A percentile compares a stretch with the other conserved stretches of the same genome.
Evolutionary conservation across 2,797 vertebrate species (phyloP).

Genomic region (Sparus aurata): DNA sequence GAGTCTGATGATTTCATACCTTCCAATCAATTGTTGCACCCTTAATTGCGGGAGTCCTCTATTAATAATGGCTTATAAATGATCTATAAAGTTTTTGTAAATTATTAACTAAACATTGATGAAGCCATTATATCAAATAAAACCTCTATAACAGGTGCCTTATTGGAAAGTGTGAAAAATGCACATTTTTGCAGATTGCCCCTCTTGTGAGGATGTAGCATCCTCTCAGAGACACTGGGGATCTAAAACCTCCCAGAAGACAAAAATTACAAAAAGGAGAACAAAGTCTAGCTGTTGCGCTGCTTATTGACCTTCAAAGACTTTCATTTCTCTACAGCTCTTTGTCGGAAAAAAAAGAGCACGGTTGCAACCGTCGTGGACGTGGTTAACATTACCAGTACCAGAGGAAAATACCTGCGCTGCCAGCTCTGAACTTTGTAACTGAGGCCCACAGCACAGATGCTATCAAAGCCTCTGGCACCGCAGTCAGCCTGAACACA

Average conservation of each 20-base stretch:
- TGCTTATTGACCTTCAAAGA: slow-evolving; percentile 2
- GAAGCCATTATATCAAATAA: not conserved
- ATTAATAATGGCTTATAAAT: not conserved
- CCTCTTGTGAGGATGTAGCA: not conserved
- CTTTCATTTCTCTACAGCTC: not conserved
- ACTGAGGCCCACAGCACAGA: slow-evolving; percentile 57
- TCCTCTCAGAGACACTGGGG: not conserved
- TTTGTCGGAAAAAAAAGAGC: not conserved
- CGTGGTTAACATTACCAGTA: slow-evolving; percentile 25
- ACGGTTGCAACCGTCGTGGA: slow-evolving; percentile 11
- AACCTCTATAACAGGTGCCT: not conserved
- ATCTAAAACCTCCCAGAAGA: not conserved
- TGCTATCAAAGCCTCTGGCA: slow-evolving; percentile 60
- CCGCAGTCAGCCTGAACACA: slow-evolving; percentile 34
- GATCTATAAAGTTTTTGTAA: not conserved
- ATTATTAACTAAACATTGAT: too few species aligned
- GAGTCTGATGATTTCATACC: too few species aligned
- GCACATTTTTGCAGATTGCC: not conserved
- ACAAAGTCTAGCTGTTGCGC: not conserved
- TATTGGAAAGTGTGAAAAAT: not conserved
- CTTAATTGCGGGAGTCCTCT: too few species aligned
- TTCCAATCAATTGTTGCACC: too few species aligned
- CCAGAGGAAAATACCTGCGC: slow-evolving; percentile 33
- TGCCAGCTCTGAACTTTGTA: slow-evolving; percentile 45
- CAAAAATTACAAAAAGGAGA: not conserved